Evolutionary conservation across 1,140 invertebrate species (phyloP).

Genomic region (Mercenaria mercenaria): DNA sequence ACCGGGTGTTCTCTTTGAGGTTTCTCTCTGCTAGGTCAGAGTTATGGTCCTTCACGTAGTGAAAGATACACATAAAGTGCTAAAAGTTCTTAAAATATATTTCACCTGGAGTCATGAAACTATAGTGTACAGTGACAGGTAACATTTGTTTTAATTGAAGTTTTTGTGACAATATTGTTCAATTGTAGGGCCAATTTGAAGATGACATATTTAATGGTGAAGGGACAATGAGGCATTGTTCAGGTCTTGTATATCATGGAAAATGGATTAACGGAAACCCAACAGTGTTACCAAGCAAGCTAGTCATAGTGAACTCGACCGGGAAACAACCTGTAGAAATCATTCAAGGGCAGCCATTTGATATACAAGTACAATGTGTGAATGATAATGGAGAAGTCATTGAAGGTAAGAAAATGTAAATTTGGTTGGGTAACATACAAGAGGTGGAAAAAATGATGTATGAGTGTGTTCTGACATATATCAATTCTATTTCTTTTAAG

Average conservation of each 20-base stretch:
- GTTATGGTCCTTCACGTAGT: no score
- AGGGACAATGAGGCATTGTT: slow-evolving; percentile 81
- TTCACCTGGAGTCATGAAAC: no score
- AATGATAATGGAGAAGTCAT: slow-evolving; percentile 79
- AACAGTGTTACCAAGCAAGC: slow-evolving; percentile 78
- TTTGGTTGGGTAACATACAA: neutral
- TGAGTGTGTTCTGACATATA: no score
- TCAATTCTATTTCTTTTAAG: no score
- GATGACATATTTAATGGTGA: slow-evolving; percentile 83
- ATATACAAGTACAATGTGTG: slow-evolving; percentile 78
- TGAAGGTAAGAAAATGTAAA: slow-evolving; percentile 73
- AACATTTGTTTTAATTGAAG: no score
- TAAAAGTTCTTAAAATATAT: no score
- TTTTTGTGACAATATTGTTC: no score
- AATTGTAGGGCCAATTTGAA: slow-evolving; percentile 84
- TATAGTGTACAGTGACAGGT: no score
- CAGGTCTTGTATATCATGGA: slow-evolving; percentile 82
- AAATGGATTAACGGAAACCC: slow-evolving; percentile 83
- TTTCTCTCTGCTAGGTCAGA: no score
- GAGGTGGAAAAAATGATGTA: neutral
- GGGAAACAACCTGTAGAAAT: slow-evolving; percentile 71
- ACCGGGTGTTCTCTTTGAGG: no score
- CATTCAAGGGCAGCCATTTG: slow-evolving; percentile 79
- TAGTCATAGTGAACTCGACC: slow-evolving; percentile 72
- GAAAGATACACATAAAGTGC: no score